Evolutionary conservation across 2,113 vertebrate genomes (phyloP).

Genomic region (Cephalopholis sonnerati): DNA sequence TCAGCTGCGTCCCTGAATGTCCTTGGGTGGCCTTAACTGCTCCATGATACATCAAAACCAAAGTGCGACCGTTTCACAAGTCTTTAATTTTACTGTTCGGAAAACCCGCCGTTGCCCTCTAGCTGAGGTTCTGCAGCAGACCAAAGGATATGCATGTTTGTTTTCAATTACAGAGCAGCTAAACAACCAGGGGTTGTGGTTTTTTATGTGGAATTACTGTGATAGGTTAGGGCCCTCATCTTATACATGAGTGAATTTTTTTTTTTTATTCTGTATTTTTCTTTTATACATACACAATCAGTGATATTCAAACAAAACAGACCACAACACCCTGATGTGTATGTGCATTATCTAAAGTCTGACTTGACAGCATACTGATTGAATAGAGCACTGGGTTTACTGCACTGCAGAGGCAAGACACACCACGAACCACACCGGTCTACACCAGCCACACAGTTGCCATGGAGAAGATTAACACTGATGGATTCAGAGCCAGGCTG

Average conservation of each 20-base stretch:
- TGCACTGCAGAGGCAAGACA: conserved; percentile 75
- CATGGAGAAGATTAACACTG: conserved; percentile 81
- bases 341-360: conserved; percentile 69
- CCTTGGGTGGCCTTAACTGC: conserved; percentile 71
- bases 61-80: conserved; percentile 57
- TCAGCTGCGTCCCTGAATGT: conserved; percentile 83
- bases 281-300: conserved; percentile 65
- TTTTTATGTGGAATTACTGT: conserved; percentile 64
- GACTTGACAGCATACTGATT: conserved; percentile 76
- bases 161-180: conserved; percentile 72
- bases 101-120: conserved; percentile 32
- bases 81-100: conserved; percentile 57
- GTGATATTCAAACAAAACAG: conserved; percentile 71
- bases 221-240: conserved; percentile 62
- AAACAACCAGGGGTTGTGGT: conserved; percentile 65
- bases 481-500: conserved; percentile 71
- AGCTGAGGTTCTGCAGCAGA: conserved; percentile 71
- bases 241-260: conserved; percentile 55
- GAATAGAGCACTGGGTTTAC: conserved; percentile 71
- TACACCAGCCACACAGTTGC: conserved; percentile 74
- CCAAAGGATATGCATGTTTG: conserved; percentile 75
- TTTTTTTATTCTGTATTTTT: conserved; percentile 27
- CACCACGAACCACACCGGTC: conserved; percentile 66
- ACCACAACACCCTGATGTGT: conserved; percentile 75
- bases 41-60: conserved; percentile 66